Base-by-base conservation (phyloP, 2,113 vertebrate genomes). In the Tilapia sparmanii region DNA sequence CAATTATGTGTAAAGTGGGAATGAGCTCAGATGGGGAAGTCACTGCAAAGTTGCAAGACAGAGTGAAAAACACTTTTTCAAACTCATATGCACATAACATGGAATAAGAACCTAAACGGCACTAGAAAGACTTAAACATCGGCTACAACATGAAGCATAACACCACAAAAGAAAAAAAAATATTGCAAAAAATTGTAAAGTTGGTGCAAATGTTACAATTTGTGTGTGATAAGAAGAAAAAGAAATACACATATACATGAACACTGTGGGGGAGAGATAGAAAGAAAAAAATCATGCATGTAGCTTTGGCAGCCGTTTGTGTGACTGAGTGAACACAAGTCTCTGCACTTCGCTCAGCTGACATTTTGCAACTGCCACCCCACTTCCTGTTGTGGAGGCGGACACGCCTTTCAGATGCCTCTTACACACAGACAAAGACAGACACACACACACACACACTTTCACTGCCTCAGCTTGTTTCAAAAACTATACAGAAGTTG, bases 331-430 rank as follows among this genome's bases (percentile, higher is more conserved):
- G 68, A 90, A 57, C 24, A 82, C 5, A n/a, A 40, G 68, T 61
- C 63, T 83, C 24, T 89, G 87, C 47, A 82, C 61, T 85, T 66
- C 52, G 33, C 63, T 73, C 82, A 59, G 53, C 54, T 95, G 91
- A 95, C 93, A 94, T 95, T 95, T 92, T 93, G 86, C 83, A 92
- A 94, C 88, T 66, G 85, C 76, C 80, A 86, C 87, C 63, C 47
- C 85, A 92, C 93, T 96, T 97, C 96, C 95, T 96, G 94, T 96
- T 93, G 93, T 79, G 86, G 89, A 85, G 87, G 87, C 52, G 59
- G 55, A 10, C 19, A 81, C 42, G 81, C 31, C 82, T 88, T 42
- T 87, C 83, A 86, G 42, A 86, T 71, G 38, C 87, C 82, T 61
- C 73, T 55, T 55, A 79, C 40, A 47, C 24, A 50, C 71, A 24